Evolutionary conservation across 2,113 vertebrate genomes (phyloP), one percentile per base, ranked within the genome.

Genomic region (Cettia cetti): DNA sequence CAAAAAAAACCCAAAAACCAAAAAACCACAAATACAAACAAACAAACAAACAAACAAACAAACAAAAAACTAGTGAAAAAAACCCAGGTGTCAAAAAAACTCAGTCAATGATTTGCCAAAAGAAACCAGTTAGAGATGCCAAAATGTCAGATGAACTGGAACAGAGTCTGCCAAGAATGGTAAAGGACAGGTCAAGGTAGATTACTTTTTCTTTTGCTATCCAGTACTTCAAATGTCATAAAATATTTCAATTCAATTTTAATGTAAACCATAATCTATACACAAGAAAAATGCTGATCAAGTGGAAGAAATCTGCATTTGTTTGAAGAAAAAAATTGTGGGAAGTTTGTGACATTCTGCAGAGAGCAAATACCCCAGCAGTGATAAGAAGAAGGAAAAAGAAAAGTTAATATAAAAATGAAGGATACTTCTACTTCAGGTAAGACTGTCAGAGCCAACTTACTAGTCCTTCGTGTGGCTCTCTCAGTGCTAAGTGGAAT

Each of bases 21-120:
- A n/a, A n/a, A n/a, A n/a, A n/a, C n/a, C n/a, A n/a, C n/a, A n/a
- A n/a, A n/a, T n/a, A n/a, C n/a, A n/a, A n/a, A n/a, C n/a, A n/a
- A n/a, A n/a, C n/a, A n/a, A n/a, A n/a, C n/a, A n/a, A n/a, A n/a
- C n/a, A n/a, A n/a, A n/a, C n/a, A n/a, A n/a, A 81, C 12, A 60
- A 18, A 22, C 15, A 94, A 22, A 91, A 90, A 93, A 71, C 60
- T 19, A 53, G 79, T 39, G 42, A 35, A 35, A 57, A 90, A 96
- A 64, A 1, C 0, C 0, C 27, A 65, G 47, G 37, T 78, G 56
- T 60, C 49, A 89, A 65, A 90, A 94, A 92, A 68, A 54, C 40
- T 66, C 19, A 33, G 44, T 13, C 85, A 86, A 35, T 35, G 47
- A 89, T 94, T 95, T 92, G 93, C 76, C 86, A 92, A 89, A 94